Base-by-base conservation (phyloP, 2,797 vertebrate species). In the Lutjanus argentimaculatus region DNA sequence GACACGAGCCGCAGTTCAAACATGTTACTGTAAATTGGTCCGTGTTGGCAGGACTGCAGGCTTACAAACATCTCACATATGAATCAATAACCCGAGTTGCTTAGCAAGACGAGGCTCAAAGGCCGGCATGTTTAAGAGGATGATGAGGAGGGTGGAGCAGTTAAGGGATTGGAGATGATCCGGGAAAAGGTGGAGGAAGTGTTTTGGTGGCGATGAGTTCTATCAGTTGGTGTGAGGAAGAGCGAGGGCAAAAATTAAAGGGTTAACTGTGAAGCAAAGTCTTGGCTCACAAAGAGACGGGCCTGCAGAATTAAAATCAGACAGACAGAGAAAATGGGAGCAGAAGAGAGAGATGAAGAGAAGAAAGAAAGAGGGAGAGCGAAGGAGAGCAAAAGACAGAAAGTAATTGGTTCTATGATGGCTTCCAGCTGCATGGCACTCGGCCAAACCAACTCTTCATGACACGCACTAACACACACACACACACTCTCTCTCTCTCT, bases 331-430 rank as follows among this genome's bases (percentile, higher is more conserved):
- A 86, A 87, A 92, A 86, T 80, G 67, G 80, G 73, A 87, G 86
- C 75, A 83, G 78, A 85, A 72, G 79, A 84, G 77, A 85, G 74
- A 86, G 87, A 93, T 90, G 82, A 88, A 85, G 86, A 86, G 79
- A 90, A 82, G 69, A 53, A 72, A 85, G 86, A 91, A 85, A 87
- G 85, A 75, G 72, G 53, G 56, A 65, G 75, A 84, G 79, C 62
- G 51, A 89, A 88, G 69, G 86, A 93, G 89, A 89, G 92, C 86
- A 91, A 90, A 87, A 96, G 95, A 96, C 95, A 97, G 96, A 97
- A 97, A 96, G 95, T 97, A 97, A 98, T 98, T 99, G 97, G 96
- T 96, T 95, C 94, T 93, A 84, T 97, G 97, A 99, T 98, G 96
- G 96, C 95, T 98, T 98, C 97, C 98, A 99, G 98, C 97, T 98